Evolutionary conservation across 2,113 vertebrate species (phyloP).

Genomic region (Phrynocephalus versicolor): DNA sequence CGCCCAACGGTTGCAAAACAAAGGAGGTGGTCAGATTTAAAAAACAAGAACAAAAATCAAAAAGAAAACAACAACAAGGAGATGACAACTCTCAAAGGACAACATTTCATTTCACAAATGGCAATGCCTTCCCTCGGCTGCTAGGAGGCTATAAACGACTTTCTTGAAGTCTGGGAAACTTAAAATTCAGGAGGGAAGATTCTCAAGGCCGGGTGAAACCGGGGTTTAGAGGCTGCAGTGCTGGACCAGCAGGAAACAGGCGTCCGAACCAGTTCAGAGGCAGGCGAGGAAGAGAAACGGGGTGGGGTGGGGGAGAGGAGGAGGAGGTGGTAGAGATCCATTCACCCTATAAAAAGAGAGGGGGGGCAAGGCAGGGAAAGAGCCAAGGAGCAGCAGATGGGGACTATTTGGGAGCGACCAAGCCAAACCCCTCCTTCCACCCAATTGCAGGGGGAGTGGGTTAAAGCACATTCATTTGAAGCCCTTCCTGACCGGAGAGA

Average conservation of each 20-base stretch:
- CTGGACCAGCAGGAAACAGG: too few species aligned
- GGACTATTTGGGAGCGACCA: too few species aligned
- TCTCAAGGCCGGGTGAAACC: too few species aligned
- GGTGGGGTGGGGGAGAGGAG: too few species aligned
- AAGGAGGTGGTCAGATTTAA: neutral
- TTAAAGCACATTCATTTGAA: too few species aligned
- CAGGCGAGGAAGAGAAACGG: neutral
- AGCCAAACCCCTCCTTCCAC: neutral
- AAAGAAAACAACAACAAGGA: neutral
- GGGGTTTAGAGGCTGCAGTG: too few species aligned
- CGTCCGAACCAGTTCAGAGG: neutral
- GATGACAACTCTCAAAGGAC: neutral
- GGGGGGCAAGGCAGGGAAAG: neutral
- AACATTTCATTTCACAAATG: neutral
- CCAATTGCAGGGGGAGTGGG: slow-evolving; percentile 55
- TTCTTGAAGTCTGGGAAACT: too few species aligned
- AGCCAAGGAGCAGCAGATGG: neutral
- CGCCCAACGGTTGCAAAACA: neutral
- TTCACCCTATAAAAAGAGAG: neutral
- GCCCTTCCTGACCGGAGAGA: slow-evolving; percentile 32
- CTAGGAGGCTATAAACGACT: neutral
- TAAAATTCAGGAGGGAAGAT: neutral
- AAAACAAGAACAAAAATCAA: neutral
- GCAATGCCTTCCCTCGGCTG: neutral
- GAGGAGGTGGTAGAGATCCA: too few species aligned